Conservation (phyloP, 2,888 invertebrate genomes). For the Arge pagana region DNA sequence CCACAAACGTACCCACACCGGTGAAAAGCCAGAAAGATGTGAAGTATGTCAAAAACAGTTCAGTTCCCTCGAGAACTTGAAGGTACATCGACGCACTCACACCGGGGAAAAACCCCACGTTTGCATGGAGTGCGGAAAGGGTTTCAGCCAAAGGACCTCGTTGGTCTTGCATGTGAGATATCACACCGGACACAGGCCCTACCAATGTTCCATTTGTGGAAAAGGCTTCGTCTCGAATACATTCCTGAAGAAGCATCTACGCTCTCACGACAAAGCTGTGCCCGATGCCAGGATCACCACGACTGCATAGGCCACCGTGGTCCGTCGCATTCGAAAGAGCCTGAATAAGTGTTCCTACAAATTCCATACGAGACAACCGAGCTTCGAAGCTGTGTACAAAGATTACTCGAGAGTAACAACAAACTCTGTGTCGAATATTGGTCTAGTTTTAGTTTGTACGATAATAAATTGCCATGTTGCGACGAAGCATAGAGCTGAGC, state of each 20-base stretch:
- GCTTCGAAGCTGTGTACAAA: too few relatives aligned
- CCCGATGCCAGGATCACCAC: too few relatives aligned
- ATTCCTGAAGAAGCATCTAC: slow-evolving; percentile 45
- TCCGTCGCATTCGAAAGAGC: too few relatives aligned
- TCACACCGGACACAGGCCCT: slow-evolving; percentile 50
- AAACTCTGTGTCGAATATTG: too few relatives aligned
- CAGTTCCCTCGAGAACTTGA: slow-evolving; percentile 41
- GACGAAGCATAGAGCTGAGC: too few relatives aligned
- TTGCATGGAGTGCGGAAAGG: slow-evolving; percentile 49
- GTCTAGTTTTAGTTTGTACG: too few relatives aligned
- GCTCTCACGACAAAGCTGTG: slow-evolving; percentile 33
- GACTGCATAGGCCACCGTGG: too few relatives aligned
- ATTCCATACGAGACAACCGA: too few relatives aligned
- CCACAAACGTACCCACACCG: slow-evolving; percentile 40
- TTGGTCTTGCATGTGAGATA: slow-evolving; percentile 48
- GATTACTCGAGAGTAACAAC: too few relatives aligned
- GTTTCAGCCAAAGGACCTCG: slow-evolving; percentile 50
- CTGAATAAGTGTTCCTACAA: too few relatives aligned
- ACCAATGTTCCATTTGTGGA: slow-evolving; percentile 43
- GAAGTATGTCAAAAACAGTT: slow-evolving; percentile 44
- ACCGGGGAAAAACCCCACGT: slow-evolving; percentile 49
- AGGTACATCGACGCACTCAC: slow-evolving; percentile 45
- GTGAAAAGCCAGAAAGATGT: slow-evolving; percentile 41
- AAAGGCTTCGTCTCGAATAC: slow-evolving; percentile 48
- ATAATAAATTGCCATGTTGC: too few relatives aligned